Evolutionary conservation across 2,888 invertebrate species (phyloP), one percentile per base, ranked within the genome.

Genomic region (Chymomyza procnemis): DNA sequence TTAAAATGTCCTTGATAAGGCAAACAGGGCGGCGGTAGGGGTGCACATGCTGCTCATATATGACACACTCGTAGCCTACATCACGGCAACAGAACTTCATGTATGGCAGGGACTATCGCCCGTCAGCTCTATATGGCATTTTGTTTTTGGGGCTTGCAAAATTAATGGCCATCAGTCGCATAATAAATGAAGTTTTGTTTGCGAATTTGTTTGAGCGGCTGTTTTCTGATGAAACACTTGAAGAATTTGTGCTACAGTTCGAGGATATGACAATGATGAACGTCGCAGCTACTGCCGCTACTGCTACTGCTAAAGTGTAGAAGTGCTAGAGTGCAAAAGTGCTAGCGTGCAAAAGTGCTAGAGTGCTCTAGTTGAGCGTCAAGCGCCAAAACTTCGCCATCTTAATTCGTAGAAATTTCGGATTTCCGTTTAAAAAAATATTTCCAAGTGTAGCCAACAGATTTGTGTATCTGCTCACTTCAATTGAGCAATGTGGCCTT

Each of bases 111-210:
- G 76, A 68, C 68, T 77, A 73, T 74, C 77, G 77, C 74, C 79
- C 78, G 8, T 50, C 50, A 50, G 9, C 16, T 16, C n/a, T 26
- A 26, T 19, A 55, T 26, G 30, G 30, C 30, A 3, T 56, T 3
- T 55, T 30, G 14, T 30, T 26, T 30, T 56, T 30, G 26, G 26
- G 30, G 30, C 26, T n/a, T 30, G 76, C 80, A 80, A 82, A 86
- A 86, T 80, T 76, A 86, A 86, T 87, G 88, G 78, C 78, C 81
- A 82, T 79, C 86, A 79, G 79, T 78, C 80, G 86, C 86, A 88
- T 88, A 88, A 86, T 85, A 88, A 89, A 89, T 88, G 86, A 87
- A 87, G 77, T 75, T 68, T 66, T 66, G 48, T 54, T 66, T 75
- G 67, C 71, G 61, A 64, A 22, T 46, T 50, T 61, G 30, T 63